Conservation (phyloP, 2,113 vertebrate genomes). For the Elgaria multicarinata region DNA sequence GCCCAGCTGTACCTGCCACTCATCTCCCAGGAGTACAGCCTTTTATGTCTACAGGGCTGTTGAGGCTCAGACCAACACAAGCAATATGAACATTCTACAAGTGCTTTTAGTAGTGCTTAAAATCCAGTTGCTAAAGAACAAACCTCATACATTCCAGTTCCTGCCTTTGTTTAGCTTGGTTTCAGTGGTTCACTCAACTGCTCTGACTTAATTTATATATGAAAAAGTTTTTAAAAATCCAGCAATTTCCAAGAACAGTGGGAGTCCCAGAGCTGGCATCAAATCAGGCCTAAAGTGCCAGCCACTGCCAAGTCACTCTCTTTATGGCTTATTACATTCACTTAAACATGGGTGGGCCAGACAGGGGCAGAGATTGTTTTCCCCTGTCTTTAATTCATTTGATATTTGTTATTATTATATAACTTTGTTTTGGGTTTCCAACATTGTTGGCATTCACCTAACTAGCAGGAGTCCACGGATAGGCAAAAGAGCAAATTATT, state of each 20-base stretch:
- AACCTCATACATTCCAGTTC: not conserved
- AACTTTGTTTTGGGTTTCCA: constrained; percentile 42
- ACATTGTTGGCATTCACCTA: constrained; percentile 29
- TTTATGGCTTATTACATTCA: constrained; percentile 46
- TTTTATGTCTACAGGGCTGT: constrained; percentile 4
- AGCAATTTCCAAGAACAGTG: constrained; percentile 35
- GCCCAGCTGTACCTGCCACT: too few relatives aligned
- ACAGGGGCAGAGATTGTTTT: not conserved
- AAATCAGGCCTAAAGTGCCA: constrained; percentile 30
- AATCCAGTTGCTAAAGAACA: not conserved
- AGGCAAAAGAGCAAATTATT: constrained; percentile 20
- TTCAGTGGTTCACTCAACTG: constrained; percentile 37
- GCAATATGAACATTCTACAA: constrained; percentile 39
- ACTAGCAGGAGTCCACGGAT: constrained; percentile 39
- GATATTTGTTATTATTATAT: constrained; percentile 47
- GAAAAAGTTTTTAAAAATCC: not conserved
- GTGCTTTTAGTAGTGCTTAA: not conserved
- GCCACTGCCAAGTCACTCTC: constrained; percentile 50
- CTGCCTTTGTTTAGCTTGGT: constrained; percentile 48
- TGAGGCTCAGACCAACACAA: not conserved
- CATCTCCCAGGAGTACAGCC: too few relatives aligned
- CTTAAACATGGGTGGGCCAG: constrained; percentile 33
- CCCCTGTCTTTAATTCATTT: constrained; percentile 24
- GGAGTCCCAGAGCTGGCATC: constrained; percentile 14
- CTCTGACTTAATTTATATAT: constrained; percentile 33